Conservation (phyloP, 2,797 vertebrate species). For the Margarornis squamiger region DNA sequence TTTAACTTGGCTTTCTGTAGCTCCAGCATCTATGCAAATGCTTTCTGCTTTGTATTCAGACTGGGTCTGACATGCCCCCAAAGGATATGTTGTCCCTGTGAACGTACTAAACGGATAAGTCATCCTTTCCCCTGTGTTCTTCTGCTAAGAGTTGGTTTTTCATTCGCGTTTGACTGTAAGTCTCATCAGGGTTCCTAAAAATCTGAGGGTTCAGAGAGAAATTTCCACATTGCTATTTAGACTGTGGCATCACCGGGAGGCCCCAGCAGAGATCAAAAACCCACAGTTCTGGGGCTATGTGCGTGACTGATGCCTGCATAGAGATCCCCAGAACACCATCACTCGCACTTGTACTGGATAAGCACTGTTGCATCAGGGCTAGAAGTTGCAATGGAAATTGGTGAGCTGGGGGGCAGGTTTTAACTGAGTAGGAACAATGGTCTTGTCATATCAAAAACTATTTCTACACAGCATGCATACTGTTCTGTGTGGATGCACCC, state of each 20-base stretch:
- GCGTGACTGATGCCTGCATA: not conserved
- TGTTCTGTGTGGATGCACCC: not conserved
- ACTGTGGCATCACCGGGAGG: not conserved
- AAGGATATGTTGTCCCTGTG: not conserved
- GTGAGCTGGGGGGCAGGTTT: not conserved
- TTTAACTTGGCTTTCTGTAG: not conserved
- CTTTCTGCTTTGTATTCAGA: conserved; percentile 4
- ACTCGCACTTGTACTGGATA: fast-evolving
- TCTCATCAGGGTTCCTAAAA: not conserved
- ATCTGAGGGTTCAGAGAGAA: not conserved
- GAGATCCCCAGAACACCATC: not conserved
- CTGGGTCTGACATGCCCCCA: not conserved
- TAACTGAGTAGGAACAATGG: not conserved
- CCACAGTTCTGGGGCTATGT: not conserved
- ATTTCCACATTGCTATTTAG: not conserved
- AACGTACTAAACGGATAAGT: not conserved
- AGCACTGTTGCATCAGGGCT: not conserved
- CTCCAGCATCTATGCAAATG: not conserved
- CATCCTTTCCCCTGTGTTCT: not conserved
- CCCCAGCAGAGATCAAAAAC: not conserved
- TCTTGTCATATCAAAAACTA: not conserved
- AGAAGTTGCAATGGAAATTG: not conserved
- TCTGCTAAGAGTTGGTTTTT: not conserved
- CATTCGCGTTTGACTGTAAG: not conserved
- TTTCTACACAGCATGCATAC: fast-evolving